Percentiles rank a stretch among this genome's conserved stretches.
These are phyloP conservation scores for Mesocricetus auratus DNA, from an alignment of 2,113 vertebrate species.

Conservation along the genomic window DNA sequence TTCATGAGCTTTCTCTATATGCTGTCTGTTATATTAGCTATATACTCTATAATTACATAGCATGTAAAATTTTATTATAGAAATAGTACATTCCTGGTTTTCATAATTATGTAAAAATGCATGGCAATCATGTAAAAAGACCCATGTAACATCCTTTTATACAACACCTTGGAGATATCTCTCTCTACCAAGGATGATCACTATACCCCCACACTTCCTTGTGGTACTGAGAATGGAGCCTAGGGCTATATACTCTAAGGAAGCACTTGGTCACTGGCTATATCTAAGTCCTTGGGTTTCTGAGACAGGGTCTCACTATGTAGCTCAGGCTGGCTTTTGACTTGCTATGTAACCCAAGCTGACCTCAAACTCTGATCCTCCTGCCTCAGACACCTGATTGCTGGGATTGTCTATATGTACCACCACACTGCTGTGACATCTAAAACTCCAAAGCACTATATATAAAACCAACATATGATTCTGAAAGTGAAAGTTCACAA, in stretches of 20 bases:
- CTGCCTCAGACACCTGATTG: not conserved
- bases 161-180: not conserved
- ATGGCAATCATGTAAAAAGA: not conserved
- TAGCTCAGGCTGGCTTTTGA: not conserved
- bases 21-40: not conserved
- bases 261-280: not conserved
- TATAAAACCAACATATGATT: constrained; percentile 6
- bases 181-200: not conserved
- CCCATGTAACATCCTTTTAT: not conserved
- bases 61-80: not conserved
- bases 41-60: not conserved
- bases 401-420: not conserved
- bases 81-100: not conserved
- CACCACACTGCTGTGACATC: not conserved
- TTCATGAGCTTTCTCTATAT: not conserved
- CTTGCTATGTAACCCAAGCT: not conserved
- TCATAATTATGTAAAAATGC: not conserved
- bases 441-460: not conserved
- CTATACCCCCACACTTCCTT: not conserved
- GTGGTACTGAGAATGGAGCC: not conserved
- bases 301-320: not conserved
- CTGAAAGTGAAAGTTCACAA: not conserved
- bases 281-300: not conserved
- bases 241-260: not conserved
- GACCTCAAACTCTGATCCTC: not conserved